These are phyloP conservation scores for Morone chrysops DNA, from an alignment of 2,113 vertebrate genomes.

Conservation along the genomic window DNA sequence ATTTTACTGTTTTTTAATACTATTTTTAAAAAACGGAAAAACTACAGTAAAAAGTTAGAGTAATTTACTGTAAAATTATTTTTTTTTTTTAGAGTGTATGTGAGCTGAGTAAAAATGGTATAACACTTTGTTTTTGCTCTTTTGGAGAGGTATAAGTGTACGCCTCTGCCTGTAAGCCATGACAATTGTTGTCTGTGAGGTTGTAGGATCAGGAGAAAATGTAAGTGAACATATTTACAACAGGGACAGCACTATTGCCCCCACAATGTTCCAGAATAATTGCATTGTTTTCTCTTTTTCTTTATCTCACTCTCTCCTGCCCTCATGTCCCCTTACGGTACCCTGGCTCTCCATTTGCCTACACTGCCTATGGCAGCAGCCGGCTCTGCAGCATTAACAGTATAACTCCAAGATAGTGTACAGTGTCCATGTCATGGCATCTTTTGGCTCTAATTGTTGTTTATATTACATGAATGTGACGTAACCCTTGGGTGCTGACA, in stretches of 20 bases:
- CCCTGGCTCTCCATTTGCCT: neutral
- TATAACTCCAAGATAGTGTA: neutral
- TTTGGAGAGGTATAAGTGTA: neutral
- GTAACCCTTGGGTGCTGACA: slow-evolving; percentile 6
- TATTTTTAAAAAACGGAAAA: no score
- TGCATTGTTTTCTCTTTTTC: neutral
- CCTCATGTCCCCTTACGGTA: neutral
- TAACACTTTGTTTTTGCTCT: no score
- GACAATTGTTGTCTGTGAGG: neutral
- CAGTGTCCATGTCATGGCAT: neutral
- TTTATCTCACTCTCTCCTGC: neutral
- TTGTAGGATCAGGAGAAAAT: neutral
- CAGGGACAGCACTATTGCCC: neutral
- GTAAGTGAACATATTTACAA: no score
- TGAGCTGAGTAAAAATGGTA: neutral
- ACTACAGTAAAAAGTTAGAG: no score
- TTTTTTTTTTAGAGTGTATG: no score
- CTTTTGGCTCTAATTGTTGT: slow-evolving; percentile 4
- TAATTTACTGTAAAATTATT: no score
- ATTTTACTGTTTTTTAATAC: no score
- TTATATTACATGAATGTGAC: slow-evolving; percentile 22
- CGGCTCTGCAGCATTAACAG: neutral
- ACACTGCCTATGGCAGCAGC: neutral
- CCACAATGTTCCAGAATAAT: neutral
- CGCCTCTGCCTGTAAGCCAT: no score